Base-by-base conservation (phyloP, 2,797 vertebrate species). In the Lophura swinhoii region DNA sequence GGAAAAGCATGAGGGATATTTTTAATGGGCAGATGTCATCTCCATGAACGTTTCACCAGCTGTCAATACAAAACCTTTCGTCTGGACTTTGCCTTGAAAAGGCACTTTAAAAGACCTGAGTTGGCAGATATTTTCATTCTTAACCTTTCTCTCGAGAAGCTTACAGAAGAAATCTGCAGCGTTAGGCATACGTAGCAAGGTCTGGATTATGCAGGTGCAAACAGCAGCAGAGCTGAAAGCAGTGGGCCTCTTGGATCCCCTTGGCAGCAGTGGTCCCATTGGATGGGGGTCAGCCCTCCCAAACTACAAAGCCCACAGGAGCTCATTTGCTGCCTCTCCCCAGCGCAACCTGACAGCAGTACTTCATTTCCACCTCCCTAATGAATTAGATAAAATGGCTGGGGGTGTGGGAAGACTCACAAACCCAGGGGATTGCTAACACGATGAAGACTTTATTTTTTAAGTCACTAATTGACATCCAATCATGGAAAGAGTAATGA, bases 21-120 rank as follows among this genome's bases (percentile, higher is more conserved):
- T 94, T 93, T 93, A 96, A 96, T 73, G 80, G 95, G 89, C 94
- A 96, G 95, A 91, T 94, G 91, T 92, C 94, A 93, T 44, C 83
- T 69, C 69, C 73, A 31, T 5, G 86, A 89, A 43, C 5, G 0
- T 84, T 84, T 81, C 37, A 43, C 67, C 91, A 95, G 87, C 63
- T 96, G 95, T 95, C 93, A 92, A 91, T 87, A 90, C 43, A 84
- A 71, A 92, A 82, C 44, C 74, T 90, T 91, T 90, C 29, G 0
- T 77, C 80, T 84, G 86, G 95, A 83, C 86, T 88, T 73, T 62
- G 18, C 58, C 85, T 68, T 46, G 21, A 72, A 92, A 85, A 70
- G 89, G 70, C 48, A 78, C 55, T 33, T 78, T 71, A 64, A 88
- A 96, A 96, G 23, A 90, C 55, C 81, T 94, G 89, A 93, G 81